A percentile compares a stretch with the other conserved stretches of the same genome.
Conservation (phyloP, 2,113 vertebrate genomes). For the Seriola dumerili region DNA sequence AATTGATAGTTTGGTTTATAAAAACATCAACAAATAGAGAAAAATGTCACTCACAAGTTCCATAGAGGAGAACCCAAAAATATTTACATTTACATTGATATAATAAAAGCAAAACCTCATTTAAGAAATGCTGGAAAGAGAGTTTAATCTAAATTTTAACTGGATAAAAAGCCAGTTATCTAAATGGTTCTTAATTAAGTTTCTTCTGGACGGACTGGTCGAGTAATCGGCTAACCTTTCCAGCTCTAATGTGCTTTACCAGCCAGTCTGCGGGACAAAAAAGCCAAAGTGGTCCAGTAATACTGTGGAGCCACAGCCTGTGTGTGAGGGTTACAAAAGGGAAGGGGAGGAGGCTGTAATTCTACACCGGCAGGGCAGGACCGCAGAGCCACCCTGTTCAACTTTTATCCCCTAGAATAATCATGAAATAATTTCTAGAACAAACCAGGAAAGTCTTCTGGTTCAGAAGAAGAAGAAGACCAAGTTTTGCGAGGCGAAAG, state of each 20-base stretch:
- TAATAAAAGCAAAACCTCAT: background rate
- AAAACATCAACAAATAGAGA: background rate
- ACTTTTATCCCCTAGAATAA: conserved; percentile 15
- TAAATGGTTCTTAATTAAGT: fast-evolving
- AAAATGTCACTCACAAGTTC: background rate
- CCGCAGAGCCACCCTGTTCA: conserved; percentile 11
- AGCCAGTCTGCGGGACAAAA: background rate
- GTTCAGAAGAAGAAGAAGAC: background rate
- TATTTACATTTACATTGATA: too few relatives aligned
- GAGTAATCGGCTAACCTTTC: background rate
- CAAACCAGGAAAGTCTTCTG: fast-evolving
- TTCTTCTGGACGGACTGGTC: fast-evolving
- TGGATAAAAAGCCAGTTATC: fast-evolving
- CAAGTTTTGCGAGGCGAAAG: too few relatives aligned
- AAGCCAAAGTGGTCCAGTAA: background rate
- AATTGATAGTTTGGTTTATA: background rate
- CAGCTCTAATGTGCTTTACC: background rate
- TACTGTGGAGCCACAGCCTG: conserved; percentile 16
- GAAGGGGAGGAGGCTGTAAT: conserved; percentile 72
- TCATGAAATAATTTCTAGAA: background rate
- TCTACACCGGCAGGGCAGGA: conserved; percentile 68
- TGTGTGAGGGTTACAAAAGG: conserved; percentile 35
- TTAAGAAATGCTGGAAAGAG: background rate
- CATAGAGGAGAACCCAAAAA: too few relatives aligned
- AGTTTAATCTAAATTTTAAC: fast-evolving